A percentile compares a stretch with the other conserved stretches of the same genome.
phyloP scores from a whole-genome alignment of 2,888 invertebrate species.

The Seira musarum region DNA sequence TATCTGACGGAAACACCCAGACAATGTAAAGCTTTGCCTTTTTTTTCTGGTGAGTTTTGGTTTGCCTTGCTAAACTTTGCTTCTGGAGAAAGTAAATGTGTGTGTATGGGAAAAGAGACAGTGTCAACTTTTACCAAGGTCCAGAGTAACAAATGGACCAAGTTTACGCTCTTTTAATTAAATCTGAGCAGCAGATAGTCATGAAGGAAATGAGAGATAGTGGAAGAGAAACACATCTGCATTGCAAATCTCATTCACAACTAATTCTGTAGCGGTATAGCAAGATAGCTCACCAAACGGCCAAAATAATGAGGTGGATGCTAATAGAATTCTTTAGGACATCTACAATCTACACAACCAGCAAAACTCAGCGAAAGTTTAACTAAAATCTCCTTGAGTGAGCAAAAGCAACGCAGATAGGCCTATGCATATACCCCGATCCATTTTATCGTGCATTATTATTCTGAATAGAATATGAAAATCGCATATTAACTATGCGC shows the following conservation, averaged over 20 bases:
- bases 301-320: conserved; percentile 41
- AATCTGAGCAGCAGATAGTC: conserved; percentile 55
- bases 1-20: conserved; percentile 57
- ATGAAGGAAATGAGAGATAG: conserved; percentile 55
- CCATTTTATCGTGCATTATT: too few species aligned
- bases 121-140: conserved; percentile 57
- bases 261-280: conserved; percentile 48
- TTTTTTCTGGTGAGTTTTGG: conserved; percentile 20
- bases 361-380: too few species aligned
- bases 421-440: too few species aligned
- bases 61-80: conserved; percentile 17
- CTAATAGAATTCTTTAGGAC: conserved; percentile 18
- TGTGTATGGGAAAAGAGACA: conserved; percentile 34
- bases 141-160: conserved; percentile 58
- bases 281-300: conserved; percentile 34
- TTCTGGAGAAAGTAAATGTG: not conserved
- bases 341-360: not conserved
- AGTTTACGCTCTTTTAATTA: conserved; percentile 59
- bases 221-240: conserved; percentile 47
- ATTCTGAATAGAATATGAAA: too few species aligned
- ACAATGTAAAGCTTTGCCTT: conserved; percentile 49
- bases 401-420: too few species aligned
- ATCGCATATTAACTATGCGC: too few species aligned
- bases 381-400: too few species aligned
- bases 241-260: conserved; percentile 60